phyloP scores from a whole-genome alignment of 2,888 invertebrate genomes.

The Cerastis rubricosa region DNA sequence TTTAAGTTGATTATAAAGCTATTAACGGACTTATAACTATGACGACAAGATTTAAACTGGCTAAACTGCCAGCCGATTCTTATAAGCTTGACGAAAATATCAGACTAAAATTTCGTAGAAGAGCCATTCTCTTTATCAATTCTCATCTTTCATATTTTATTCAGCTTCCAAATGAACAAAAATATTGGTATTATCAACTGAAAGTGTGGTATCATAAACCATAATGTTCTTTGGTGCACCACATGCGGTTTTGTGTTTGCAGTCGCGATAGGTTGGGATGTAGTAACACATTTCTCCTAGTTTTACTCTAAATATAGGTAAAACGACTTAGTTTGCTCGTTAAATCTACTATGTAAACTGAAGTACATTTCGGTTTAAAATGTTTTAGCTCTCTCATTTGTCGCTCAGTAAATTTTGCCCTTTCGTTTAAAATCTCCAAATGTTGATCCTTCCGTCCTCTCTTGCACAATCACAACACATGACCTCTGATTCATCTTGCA shows the following conservation, averaged over 20 bases:
- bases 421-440: too few species aligned
- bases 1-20: slow-evolving; percentile 13
- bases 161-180: neutral
- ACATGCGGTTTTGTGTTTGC: slow-evolving; percentile 42
- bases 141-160: neutral
- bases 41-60: neutral
- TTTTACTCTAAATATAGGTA: slow-evolving; percentile 29
- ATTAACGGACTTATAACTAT: neutral
- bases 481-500: slow-evolving; percentile 21
- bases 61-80: neutral
- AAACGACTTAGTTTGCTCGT: slow-evolving; percentile 1
- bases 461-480: neutral
- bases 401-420: too few species aligned
- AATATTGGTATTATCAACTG: slow-evolving; percentile 2
- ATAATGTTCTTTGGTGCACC: slow-evolving; percentile 29
- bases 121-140: neutral
- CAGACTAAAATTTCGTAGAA: neutral
- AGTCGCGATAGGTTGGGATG: slow-evolving; percentile 29
- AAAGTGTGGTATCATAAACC: slow-evolving; percentile 9
- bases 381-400: too few species aligned
- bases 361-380: neutral
- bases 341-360: slow-evolving; percentile 7
- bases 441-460: neutral
- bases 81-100: neutral
- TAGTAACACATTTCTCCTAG: slow-evolving; percentile 26